Evolutionary conservation across 2,797 vertebrate species (phyloP), one percentile per base, ranked within the genome.

Genomic region (Hipposideros larvatus): DNA sequence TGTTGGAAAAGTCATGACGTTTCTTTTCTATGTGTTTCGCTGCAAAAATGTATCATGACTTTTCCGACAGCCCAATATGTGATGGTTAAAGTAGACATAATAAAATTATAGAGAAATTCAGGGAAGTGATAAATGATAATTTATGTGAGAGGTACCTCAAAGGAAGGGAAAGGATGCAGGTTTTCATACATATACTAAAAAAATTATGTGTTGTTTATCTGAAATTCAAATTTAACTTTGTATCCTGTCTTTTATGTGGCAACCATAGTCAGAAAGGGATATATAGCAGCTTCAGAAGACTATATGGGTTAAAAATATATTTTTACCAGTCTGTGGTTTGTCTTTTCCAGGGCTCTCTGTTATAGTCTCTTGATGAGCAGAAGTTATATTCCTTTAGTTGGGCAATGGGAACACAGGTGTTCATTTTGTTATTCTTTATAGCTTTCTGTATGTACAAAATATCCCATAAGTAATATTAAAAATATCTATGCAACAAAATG

Each of bases 391-490:
- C 80, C 37, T 88, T 91, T 94, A 87, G 14, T 65, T 86, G 16
- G 43, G 18, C 66, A 95, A 24, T 82, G 51, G 68, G 66, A 94
- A 65, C 28, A 73, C 14, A 68, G 59, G 14, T 82, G 41, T 71
- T 91, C 59, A 53, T 94, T 90, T 94, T 94, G 34, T 53, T 96
- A 66, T 87, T 79, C 41, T 96, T 80, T 82, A 71, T 74, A 91
- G 57, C 15, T 94, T 93, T 96, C 24, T 75, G 7, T 61, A 87
- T 73, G 31, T 79, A 22, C 82, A 51, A 94, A 91, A 46, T 41
- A 86, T 84, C 46, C 65, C 43, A 68, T 73, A 95, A 95, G 15
- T 91, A 78, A 87, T 80, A 95, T 48, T 91, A 43, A 66, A 88
- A 89, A 84, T 91, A 68, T 57, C 14, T 94, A 21, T 79, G 15